phyloP scores from a whole-genome alignment of 2,113 vertebrate genomes.

The Anthoscopus minutus region DNA sequence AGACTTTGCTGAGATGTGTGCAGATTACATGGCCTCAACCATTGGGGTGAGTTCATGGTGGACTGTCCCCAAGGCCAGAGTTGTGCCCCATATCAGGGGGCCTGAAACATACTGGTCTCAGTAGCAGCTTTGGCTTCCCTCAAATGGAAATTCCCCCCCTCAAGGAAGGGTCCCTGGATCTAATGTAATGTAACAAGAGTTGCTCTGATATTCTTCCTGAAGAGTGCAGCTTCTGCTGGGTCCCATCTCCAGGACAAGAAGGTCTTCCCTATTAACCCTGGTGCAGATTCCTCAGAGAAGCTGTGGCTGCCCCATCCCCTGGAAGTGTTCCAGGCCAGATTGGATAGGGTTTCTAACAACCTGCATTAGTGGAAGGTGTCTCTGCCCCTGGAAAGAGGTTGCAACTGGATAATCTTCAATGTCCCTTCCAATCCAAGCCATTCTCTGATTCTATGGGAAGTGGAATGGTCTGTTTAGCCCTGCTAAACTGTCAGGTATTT shows the following conservation, averaged over 20 bases:
- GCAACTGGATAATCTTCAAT: neutral
- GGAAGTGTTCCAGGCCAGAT: neutral
- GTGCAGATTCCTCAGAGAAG: neutral
- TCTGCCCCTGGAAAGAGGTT: neutral
- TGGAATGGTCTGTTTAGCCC: neutral
- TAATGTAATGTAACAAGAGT: neutral
- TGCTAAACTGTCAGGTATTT: neutral
- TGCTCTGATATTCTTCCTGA: neutral
- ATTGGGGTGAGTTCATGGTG: conserved; percentile 78
- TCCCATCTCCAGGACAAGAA: neutral
- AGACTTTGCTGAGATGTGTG: conserved; percentile 98
- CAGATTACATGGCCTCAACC: conserved; percentile 98
- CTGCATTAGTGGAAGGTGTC: neutral
- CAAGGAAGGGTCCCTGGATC: neutral
- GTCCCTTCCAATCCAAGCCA: neutral
- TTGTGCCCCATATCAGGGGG: accelerated
- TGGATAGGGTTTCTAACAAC: neutral
- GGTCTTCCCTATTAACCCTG: neutral
- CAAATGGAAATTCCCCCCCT: accelerated
- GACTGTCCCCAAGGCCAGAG: neutral
- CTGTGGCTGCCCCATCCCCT: neutral
- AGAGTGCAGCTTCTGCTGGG: neutral
- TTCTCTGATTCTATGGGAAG: neutral
- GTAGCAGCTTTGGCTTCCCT: neutral
- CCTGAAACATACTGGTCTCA: neutral